These are phyloP conservation scores for Henricia sp. DNA, from an alignment of 53 echinoderm and acorn worm genomes.

Conservation along the genomic window DNA sequence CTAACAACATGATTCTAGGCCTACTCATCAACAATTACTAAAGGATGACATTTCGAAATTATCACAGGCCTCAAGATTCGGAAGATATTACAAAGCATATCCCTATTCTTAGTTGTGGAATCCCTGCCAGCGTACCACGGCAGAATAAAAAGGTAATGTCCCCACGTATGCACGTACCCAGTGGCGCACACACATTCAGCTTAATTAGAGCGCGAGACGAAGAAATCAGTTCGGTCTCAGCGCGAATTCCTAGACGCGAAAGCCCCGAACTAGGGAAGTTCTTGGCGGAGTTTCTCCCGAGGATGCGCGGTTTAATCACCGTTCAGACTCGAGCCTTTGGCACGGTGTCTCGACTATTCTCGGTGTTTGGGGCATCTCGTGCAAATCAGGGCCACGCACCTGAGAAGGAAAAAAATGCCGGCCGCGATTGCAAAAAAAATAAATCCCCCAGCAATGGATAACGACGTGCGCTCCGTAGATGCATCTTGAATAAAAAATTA, in stretches of 20 bases:
- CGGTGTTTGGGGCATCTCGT: neutral
- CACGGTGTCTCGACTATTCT: neutral
- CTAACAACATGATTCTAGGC: too few species aligned
- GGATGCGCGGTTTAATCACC: slow-evolving; percentile 22
- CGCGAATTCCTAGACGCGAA: neutral
- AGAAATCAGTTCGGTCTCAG: neutral
- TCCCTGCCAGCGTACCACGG: too few species aligned
- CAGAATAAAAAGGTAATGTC: too few species aligned
- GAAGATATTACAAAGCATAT: too few species aligned
- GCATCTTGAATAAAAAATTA: neutral
- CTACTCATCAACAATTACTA: too few species aligned
- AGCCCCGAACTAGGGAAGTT: slow-evolving; percentile 4
- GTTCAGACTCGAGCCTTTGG: neutral
- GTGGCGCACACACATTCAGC: neutral
- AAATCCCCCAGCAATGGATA: neutral
- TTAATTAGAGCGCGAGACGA: neutral
- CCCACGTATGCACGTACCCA: neutral
- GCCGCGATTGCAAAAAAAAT: neutral
- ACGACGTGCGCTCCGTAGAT: neutral
- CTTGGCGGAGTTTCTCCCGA: slow-evolving; percentile 25
- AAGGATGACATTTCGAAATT: too few species aligned
- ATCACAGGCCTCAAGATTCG: too few species aligned
- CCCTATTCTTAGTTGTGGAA: too few species aligned
- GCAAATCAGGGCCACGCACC: neutral
- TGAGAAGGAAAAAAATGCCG: neutral